These are phyloP conservation scores for Adela reaumurella DNA, from an alignment of 2,888 invertebrate species.

Conservation along the genomic window DNA sequence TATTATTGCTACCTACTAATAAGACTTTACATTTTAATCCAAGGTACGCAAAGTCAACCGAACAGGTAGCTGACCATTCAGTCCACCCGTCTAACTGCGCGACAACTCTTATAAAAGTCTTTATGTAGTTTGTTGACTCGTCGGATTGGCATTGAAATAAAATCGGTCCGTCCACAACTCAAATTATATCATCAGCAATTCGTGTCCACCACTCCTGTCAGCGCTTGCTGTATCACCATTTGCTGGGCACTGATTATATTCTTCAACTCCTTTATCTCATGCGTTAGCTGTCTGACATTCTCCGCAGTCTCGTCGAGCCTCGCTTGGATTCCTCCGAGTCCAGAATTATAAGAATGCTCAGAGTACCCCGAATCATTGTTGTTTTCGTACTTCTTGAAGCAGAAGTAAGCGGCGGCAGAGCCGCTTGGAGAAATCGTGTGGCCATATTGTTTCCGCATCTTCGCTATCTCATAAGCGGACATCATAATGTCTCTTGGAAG, in stretches of 20 bases:
- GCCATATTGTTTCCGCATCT: slow-evolving; percentile 67
- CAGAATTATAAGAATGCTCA: slow-evolving; percentile 53
- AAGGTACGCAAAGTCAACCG: too few species aligned
- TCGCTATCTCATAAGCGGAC: slow-evolving; percentile 77
- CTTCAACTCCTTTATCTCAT: slow-evolving; percentile 68
- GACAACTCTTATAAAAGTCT: slow-evolving; percentile 18
- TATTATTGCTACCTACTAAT: too few species aligned
- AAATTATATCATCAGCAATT: slow-evolving; percentile 44
- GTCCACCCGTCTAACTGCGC: not conserved
- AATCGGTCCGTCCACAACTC: slow-evolving; percentile 23
- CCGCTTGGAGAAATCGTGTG: slow-evolving; percentile 66
- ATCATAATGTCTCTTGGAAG: slow-evolving; percentile 75
- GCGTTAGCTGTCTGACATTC: slow-evolving; percentile 61
- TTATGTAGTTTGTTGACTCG: slow-evolving; percentile 44
- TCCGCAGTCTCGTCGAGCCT: slow-evolving; percentile 67
- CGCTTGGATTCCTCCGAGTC: slow-evolving; percentile 57
- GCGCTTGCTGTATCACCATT: slow-evolving; percentile 47
- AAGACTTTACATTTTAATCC: too few species aligned
- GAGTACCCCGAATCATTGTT: slow-evolving; percentile 50
- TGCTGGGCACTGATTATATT: slow-evolving; percentile 50
- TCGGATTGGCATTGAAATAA: slow-evolving; percentile 50
- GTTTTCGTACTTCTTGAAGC: slow-evolving; percentile 65
- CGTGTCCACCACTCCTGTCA: slow-evolving; percentile 36
- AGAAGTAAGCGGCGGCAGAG: slow-evolving; percentile 60
- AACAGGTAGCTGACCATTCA: not conserved